Conservation (phyloP, 2,113 vertebrate species). For the Miniopterus natalensis region DNA sequence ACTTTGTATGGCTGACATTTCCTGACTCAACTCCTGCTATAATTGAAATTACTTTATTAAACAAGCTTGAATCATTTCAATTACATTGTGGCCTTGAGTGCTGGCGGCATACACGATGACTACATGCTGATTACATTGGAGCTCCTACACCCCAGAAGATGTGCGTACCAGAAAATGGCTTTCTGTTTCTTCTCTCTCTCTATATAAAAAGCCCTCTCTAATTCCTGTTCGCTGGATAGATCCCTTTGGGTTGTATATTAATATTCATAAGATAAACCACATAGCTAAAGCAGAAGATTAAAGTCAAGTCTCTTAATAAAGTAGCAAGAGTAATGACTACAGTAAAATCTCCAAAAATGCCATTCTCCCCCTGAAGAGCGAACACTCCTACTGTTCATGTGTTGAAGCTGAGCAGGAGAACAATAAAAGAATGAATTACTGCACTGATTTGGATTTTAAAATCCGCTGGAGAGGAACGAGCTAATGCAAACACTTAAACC, state of each 20-base stretch:
- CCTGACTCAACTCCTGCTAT: slow-evolving; percentile 84
- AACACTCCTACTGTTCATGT: slow-evolving; percentile 82
- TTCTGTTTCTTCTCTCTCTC: slow-evolving; percentile 78
- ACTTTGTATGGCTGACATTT: slow-evolving; percentile 84
- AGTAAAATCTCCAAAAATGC: slow-evolving; percentile 86
- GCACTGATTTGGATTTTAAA: slow-evolving; percentile 83
- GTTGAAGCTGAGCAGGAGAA: slow-evolving; percentile 81
- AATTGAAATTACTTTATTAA: slow-evolving; percentile 87
- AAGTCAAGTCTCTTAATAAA: slow-evolving; percentile 87
- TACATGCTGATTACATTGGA: slow-evolving; percentile 86
- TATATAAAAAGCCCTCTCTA: slow-evolving; percentile 75
- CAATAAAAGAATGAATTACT: slow-evolving; percentile 83
- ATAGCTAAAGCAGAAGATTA: slow-evolving; percentile 86
- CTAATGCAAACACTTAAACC: slow-evolving; percentile 74
- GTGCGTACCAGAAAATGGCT: slow-evolving; percentile 81
- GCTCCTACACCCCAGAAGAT: slow-evolving; percentile 77
- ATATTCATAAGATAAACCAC: slow-evolving; percentile 86
- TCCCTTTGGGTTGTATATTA: slow-evolving; percentile 85
- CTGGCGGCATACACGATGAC: slow-evolving; percentile 81
- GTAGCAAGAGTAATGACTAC: slow-evolving; percentile 86
- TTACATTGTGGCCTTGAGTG: slow-evolving; percentile 83
- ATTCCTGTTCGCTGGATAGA: slow-evolving; percentile 83
- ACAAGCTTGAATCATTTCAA: slow-evolving; percentile 87
- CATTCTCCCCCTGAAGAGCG: slow-evolving; percentile 83
- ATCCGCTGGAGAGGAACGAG: slow-evolving; percentile 79